phyloP scores from a whole-genome alignment of 2,113 vertebrate species.

The Cariama cristata region DNA sequence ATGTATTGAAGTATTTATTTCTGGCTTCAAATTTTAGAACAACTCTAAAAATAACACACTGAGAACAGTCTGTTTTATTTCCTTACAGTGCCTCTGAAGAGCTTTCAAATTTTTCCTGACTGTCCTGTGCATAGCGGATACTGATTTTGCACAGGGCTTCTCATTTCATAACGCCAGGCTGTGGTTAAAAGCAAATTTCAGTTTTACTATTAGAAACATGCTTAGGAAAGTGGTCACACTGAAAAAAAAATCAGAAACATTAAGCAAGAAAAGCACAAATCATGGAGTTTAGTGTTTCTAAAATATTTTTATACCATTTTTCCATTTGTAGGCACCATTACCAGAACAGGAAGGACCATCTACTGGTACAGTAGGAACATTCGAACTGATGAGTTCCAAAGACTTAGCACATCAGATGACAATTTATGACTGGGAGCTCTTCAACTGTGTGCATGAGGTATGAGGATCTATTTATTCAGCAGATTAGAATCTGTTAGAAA shows the following conservation, averaged over 20 bases:
- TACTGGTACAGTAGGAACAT: conserved; percentile 85
- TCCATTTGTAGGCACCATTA: conserved; percentile 83
- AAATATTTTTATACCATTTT: conserved; percentile 2
- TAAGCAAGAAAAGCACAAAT: neutral
- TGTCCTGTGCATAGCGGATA: neutral
- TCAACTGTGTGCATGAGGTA: conserved; percentile 98
- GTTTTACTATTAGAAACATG: neutral
- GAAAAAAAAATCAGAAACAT: neutral
- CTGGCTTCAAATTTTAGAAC: conserved; percentile 27
- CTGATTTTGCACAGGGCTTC: neutral
- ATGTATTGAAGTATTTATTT: neutral
- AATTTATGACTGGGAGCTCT: conserved; percentile 97
- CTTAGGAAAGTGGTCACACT: neutral
- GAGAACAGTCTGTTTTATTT: conserved; percentile 28
- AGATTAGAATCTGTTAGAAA: neutral
- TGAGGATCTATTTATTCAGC: neutral
- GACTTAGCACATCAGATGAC: conserved; percentile 97
- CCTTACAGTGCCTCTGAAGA: neutral
- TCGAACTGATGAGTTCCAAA: conserved; percentile 98
- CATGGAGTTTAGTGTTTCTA: neutral
- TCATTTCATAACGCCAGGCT: neutral
- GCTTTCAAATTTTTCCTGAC: neutral
- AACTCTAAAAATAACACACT: conserved; percentile 43
- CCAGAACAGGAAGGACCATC: conserved; percentile 94
- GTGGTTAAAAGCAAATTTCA: conserved; percentile 12